phyloP scores from a whole-genome alignment of 2,113 vertebrate genomes.

The Formicarius rufipectus region DNA sequence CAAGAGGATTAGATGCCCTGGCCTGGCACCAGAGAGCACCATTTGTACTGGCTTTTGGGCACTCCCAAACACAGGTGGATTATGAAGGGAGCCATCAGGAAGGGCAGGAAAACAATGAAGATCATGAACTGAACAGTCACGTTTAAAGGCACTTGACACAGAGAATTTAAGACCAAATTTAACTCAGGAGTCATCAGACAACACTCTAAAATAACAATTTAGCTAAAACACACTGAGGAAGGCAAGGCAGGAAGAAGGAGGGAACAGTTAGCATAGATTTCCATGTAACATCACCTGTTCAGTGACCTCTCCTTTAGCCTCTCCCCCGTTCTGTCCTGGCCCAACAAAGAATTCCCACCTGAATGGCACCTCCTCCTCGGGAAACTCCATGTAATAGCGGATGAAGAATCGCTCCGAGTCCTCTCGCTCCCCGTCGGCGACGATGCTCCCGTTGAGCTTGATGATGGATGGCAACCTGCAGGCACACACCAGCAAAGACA shows the following conservation, averaged over 20 bases:
- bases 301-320: not conserved
- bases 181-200: not conserved
- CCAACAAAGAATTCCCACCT: constrained; percentile 72
- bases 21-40: not conserved
- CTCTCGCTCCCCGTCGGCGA: constrained; percentile 87
- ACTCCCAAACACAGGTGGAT: not conserved
- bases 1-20: not conserved
- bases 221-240: not conserved
- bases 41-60: not conserved
- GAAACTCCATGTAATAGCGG: constrained; percentile 86
- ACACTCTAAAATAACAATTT: accelerated
- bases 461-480: constrained; percentile 87
- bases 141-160: not conserved
- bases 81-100: not conserved
- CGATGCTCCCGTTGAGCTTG: constrained; percentile 89
- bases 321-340: not conserved
- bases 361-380: constrained; percentile 85
- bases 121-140: not conserved
- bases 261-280: not conserved
- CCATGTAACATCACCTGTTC: not conserved
- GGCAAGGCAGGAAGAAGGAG: not conserved
- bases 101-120: not conserved
- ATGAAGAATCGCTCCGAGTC: constrained; percentile 96
- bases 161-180: not conserved
- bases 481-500: not conserved